Conservation (phyloP, 2,888 invertebrate species). For the Pseudoips prasinana region DNA sequence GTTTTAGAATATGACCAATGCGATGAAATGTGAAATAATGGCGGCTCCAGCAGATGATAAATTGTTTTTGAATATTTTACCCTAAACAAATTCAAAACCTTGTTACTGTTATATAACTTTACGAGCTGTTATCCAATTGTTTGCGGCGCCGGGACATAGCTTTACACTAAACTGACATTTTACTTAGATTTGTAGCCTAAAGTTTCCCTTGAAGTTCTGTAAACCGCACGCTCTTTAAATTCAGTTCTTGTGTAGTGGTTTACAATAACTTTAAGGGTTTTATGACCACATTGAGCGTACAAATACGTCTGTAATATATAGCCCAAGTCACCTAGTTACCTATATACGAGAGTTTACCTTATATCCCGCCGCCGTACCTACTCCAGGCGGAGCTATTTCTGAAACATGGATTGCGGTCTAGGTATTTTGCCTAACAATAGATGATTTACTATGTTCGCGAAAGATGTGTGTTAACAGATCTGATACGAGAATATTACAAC, state of each 20-base stretch:
- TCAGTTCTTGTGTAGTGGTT: constrained; percentile 21
- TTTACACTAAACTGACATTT: constrained; percentile 16
- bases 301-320: constrained; percentile 28
- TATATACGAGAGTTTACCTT: constrained; percentile 38
- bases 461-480: constrained; percentile 26
- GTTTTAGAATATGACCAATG: too few species aligned
- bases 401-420: constrained; percentile 52
- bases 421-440: constrained; percentile 57
- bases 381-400: constrained; percentile 54
- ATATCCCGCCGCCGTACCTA: constrained; percentile 48
- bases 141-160: constrained; percentile 7
- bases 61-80: constrained; percentile 14
- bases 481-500: constrained; percentile 7
- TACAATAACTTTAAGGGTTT: constrained; percentile 42
- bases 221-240: constrained; percentile 22
- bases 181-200: constrained; percentile 21
- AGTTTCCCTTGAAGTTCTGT: constrained; percentile 19
- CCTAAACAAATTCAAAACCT: constrained; percentile 17
- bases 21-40: too few species aligned
- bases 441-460: constrained; percentile 40
- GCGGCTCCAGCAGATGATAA: background rate
- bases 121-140: constrained; percentile 15
- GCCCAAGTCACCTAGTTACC: constrained; percentile 37
- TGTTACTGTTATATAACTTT: constrained; percentile 14
- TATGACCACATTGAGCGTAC: constrained; percentile 47